Evolutionary conservation across 2,888 invertebrate species (phyloP).

Genomic region (Horisme vitalbata): DNA sequence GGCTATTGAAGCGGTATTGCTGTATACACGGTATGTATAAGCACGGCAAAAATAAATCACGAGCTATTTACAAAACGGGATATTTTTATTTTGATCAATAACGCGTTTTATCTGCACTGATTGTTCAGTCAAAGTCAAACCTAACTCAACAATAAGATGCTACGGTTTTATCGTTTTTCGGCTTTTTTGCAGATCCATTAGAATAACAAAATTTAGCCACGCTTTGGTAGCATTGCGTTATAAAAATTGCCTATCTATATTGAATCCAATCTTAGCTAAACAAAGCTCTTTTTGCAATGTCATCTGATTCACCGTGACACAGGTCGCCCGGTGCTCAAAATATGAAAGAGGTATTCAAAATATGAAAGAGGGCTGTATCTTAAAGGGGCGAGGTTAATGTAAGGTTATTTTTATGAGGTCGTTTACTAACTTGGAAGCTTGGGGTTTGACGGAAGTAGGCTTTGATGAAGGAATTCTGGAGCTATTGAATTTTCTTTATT

Average conservation of each 20-base stretch:
- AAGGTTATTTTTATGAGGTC: conserved; percentile 25
- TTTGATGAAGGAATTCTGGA: conserved; percentile 3
- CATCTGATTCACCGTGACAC: neutral
- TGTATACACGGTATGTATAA: too few species aligned
- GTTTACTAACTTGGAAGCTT: conserved; percentile 14
- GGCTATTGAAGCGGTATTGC: too few species aligned
- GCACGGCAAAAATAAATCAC: too few species aligned
- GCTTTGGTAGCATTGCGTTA: neutral
- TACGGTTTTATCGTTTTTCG: too few species aligned
- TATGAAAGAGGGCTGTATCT: conserved; percentile 58
- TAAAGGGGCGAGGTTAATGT: conserved; percentile 25
- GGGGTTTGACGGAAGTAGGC: conserved; percentile 5
- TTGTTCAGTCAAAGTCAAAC: too few species aligned
- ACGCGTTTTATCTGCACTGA: too few species aligned
- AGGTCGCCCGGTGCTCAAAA: neutral
- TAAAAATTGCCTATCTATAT: neutral
- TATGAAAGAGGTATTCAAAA: conserved; percentile 78
- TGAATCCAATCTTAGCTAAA: neutral
- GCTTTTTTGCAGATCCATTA: too few species aligned
- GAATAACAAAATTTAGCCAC: too few species aligned
- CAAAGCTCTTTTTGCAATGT: neutral
- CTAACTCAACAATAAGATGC: too few species aligned
- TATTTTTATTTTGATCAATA: too few species aligned
- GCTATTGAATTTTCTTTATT: neutral
- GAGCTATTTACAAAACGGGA: too few species aligned